These are phyloP conservation scores for Penaeus japonicus DNA, from an alignment of 1,140 invertebrate species.

Conservation along the genomic window DNA sequence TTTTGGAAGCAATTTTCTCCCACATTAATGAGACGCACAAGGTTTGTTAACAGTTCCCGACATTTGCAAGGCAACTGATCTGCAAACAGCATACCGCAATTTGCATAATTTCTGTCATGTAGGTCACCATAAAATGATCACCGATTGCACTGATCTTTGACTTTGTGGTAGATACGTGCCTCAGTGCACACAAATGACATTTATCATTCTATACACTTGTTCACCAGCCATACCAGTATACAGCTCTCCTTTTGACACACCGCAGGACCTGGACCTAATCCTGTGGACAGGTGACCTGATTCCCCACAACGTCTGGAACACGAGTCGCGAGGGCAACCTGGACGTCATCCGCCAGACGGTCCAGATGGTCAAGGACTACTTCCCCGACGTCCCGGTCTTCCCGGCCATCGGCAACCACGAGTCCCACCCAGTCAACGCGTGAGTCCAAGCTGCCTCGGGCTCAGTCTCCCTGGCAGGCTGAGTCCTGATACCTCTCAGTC, in stretches of 20 bases:
- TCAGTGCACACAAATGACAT: no score
- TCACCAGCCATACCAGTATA: no score
- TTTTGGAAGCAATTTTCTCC: constrained; percentile 69
- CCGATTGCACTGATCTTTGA: background rate
- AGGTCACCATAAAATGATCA: background rate
- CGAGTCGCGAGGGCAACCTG: constrained; percentile 71
- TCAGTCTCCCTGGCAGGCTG: background rate
- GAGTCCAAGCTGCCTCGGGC: constrained; percentile 41
- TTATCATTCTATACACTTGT: no score
- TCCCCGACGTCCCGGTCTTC: constrained; percentile 74
- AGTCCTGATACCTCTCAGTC: no score
- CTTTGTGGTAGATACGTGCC: background rate
- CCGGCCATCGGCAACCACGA: constrained; percentile 89
- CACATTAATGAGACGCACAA: constrained; percentile 62
- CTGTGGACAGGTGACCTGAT: constrained; percentile 60
- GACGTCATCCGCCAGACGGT: constrained; percentile 71
- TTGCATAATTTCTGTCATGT: background rate
- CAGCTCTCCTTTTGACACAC: no score
- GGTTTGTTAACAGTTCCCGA: constrained; percentile 42
- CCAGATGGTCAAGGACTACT: constrained; percentile 70
- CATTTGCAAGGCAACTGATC: background rate
- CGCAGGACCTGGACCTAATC: constrained; percentile 60
- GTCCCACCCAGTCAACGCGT: constrained; percentile 84
- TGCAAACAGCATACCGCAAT: background rate
- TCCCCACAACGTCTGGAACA: constrained; percentile 60